Conservation (phyloP, 2,888 invertebrate species). For the Gibbula magus region DNA sequence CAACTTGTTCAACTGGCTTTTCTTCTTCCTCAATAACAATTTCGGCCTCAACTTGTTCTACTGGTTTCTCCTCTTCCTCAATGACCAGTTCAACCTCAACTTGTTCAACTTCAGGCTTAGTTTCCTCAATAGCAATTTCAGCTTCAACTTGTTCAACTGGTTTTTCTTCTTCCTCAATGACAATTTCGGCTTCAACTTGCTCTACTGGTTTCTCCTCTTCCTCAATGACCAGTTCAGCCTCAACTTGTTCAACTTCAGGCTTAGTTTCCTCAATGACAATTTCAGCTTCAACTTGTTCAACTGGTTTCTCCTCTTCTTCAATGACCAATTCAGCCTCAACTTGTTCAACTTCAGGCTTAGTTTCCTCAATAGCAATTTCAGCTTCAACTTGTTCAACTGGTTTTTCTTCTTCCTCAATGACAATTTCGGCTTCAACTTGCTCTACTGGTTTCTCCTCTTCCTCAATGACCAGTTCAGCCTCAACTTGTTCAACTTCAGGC, state of each 20-base stretch:
- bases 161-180: neutral
- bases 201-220: constrained; percentile 78
- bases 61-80: neutral
- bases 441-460: constrained; percentile 46
- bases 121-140: neutral
- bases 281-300: constrained; percentile 40
- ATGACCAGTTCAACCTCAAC: constrained; percentile 53
- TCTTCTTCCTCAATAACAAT: neutral
- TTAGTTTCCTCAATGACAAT: constrained; percentile 32
- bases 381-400: constrained; percentile 77
- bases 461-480: constrained; percentile 47
- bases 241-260: constrained; percentile 29
- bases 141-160: neutral
- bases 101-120: neutral
- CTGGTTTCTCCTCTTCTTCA: constrained; percentile 24
- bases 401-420: constrained; percentile 50
- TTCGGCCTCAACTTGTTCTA: constrained; percentile 17
- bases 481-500: constrained; percentile 9
- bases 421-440: constrained; percentile 39
- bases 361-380: constrained; percentile 60
- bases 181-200: constrained; percentile 67
- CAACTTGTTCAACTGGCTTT: constrained; percentile 19
- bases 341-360: constrained; percentile 23
- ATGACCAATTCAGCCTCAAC: constrained; percentile 3
- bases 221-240: constrained; percentile 33